Evolutionary conservation across 1,140 invertebrate genomes (phyloP).

Genomic region (Drosophila chauvacae): DNA sequence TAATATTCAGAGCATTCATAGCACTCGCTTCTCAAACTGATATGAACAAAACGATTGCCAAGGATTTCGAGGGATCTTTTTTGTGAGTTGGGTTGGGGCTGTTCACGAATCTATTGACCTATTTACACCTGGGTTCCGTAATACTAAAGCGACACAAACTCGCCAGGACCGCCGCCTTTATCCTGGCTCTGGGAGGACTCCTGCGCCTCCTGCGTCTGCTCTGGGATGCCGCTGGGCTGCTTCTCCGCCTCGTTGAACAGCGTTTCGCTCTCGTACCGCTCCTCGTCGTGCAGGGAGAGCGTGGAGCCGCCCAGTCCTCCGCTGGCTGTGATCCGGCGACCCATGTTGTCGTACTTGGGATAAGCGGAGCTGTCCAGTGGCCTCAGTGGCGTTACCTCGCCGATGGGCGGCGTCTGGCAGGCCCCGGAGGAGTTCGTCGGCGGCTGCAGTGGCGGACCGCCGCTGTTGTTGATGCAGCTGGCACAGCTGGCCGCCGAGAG

Average conservation of each 20-base stretch:
- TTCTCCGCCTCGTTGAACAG: conserved; percentile 75
- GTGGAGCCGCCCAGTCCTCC: conserved; percentile 88
- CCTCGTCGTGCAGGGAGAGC: conserved; percentile 90
- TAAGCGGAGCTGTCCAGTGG: conserved; percentile 70
- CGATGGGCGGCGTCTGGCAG: conserved; percentile 74
- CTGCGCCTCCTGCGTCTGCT: conserved; percentile 26
- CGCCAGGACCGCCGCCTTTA: conserved; percentile 56
- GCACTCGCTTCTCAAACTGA: conserved; percentile 54
- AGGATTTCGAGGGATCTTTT: conserved; percentile 17
- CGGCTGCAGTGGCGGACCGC: conserved; percentile 44
- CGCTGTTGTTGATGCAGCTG: conserved; percentile 84
- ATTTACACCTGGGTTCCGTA: conserved; percentile 83
- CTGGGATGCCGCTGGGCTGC: conserved; percentile 9
- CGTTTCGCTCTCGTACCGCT: conserved; percentile 73
- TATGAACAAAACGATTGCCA: conserved; percentile 74
- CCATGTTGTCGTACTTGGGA: conserved; percentile 94
- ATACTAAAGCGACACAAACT: conserved; percentile 84
- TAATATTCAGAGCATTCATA: conserved; percentile 1
- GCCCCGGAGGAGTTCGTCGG: conserved; percentile 66
- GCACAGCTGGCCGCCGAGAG: conserved; percentile 68
- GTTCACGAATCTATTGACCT: conserved; percentile 64
- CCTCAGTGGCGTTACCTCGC: conserved; percentile 62
- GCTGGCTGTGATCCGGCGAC: conserved; percentile 93
- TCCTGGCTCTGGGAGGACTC: conserved; percentile 43
- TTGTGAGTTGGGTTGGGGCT: conserved; percentile 2